Base-by-base conservation (phyloP, 2,888 invertebrate genomes). In the Amiota communis region DNA sequence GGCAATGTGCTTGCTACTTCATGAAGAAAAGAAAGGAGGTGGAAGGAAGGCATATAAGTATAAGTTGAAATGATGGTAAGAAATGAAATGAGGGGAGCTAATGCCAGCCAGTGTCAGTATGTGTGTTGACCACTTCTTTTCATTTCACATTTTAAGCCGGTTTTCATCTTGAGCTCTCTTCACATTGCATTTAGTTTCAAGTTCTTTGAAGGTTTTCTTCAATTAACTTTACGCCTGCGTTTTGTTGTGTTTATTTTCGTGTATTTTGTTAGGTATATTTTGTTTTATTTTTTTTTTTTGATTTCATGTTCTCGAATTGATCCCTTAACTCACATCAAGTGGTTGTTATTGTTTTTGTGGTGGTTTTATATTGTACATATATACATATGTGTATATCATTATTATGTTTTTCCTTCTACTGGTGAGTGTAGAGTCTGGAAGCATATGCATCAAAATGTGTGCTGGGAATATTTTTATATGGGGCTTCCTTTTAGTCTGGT, bases 121-220 rank as follows among this genome's bases (percentile, higher is more conserved):
- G 76, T 47, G 80, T 79, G 67, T 53, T 68, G 51, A 53, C 51
- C 53, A 68, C 36, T 36, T 36, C 36, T 36, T n/a, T 36, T 36
- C 36, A 36, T 36, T 20, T 53, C 83, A 79, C 83, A 80, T 84
- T 84, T 36, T 81, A 85, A 85, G 81, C 83, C 83, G 86, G 83
- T 83, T 83, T 84, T 74, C 61, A n/a, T 83, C 84, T 84, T 67
- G 73, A 77, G 75, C 76, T 79, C 74, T 67, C 76, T 80, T 75
- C 75, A 70, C 69, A 77, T 79, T 64, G 11, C 49, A 68, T 57
- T 74, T 49, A 49, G 23, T 71, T 72, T 59, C 51, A n/a, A 59
- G 56, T 51, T 49, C 67, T 17, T 48, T 23, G 12, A 48, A 47
- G 67, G 67, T 68, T 68, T 68, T 68, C 75, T 81, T 77, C 83